A percentile compares a stretch with the other conserved stretches of the same genome.
Evolutionary conservation across 2,113 vertebrate species (phyloP).

Genomic region (Empidonax traillii): DNA sequence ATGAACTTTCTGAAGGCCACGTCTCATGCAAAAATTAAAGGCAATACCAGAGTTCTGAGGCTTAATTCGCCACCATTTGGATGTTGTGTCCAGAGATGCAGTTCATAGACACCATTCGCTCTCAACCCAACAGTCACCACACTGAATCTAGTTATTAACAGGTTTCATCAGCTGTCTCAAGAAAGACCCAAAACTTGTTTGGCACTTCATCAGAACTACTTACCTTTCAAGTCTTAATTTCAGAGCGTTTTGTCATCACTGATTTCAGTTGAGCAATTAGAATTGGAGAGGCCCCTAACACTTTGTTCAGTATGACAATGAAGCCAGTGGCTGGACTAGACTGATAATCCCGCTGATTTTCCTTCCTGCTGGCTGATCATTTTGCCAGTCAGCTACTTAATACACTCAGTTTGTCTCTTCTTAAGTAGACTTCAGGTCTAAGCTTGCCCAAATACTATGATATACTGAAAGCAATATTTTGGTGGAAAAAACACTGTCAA

Average conservation of each 20-base stretch:
- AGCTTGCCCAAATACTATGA: background rate
- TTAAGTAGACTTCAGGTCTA: background rate
- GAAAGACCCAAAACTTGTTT: background rate
- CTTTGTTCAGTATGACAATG: background rate
- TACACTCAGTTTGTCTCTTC: background rate
- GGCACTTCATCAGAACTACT: background rate
- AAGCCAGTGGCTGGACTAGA: background rate
- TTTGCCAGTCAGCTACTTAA: background rate
- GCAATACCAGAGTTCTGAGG: background rate
- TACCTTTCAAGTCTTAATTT: background rate
- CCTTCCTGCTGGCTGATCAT: background rate
- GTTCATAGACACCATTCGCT: background rate
- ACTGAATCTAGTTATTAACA: rapidly evolving
- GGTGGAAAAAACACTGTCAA: background rate
- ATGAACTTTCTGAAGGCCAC: background rate
- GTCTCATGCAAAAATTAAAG: background rate
- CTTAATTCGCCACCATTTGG: background rate
- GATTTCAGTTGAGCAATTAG: background rate
- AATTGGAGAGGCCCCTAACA: background rate
- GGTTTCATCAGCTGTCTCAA: background rate
- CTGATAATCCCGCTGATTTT: background rate
- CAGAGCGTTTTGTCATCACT: background rate
- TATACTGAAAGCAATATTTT: background rate
- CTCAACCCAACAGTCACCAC: background rate
- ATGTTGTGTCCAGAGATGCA: background rate